Evolutionary conservation across 2,888 invertebrate genomes (phyloP).

Genomic region (Lypha dubia): DNA sequence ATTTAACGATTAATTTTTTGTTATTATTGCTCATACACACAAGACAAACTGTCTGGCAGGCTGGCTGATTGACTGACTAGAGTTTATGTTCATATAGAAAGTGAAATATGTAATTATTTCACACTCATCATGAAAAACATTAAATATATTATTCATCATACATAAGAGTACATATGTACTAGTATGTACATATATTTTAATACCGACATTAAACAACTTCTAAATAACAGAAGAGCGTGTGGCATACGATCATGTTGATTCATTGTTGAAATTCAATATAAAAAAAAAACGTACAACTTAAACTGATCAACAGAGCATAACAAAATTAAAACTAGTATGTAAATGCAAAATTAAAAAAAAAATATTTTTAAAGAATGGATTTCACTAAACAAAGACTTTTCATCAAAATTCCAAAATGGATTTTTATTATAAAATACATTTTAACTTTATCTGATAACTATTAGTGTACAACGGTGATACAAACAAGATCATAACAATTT

Average conservation of each 20-base stretch:
- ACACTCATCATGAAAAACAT: slow-evolving; percentile 41
- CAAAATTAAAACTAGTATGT: slow-evolving; percentile 46
- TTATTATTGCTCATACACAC: slow-evolving; percentile 11
- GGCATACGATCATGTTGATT: slow-evolving; percentile 60
- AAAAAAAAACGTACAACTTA: slow-evolving; percentile 43
- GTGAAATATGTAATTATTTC: slow-evolving; percentile 65
- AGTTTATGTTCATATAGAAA: slow-evolving; percentile 46
- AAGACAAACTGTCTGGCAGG: slow-evolving; percentile 44
- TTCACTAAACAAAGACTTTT: slow-evolving; percentile 26
- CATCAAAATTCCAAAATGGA: background rate
- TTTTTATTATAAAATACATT: no score
- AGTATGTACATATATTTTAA: no score
- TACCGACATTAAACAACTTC: slow-evolving; percentile 49
- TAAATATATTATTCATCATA: slow-evolving; percentile 39
- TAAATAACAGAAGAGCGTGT: slow-evolving; percentile 63
- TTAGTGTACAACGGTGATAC: no score
- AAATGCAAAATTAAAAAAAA: slow-evolving; percentile 28
- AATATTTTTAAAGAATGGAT: slow-evolving; percentile 38
- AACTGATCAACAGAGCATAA: slow-evolving; percentile 70
- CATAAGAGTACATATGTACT: slow-evolving; percentile 9
- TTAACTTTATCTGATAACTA: no score
- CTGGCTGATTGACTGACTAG: slow-evolving; percentile 26
- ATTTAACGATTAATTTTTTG: slow-evolving; percentile 53
- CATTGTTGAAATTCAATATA: slow-evolving; percentile 52
- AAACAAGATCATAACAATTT: no score